Base-by-base conservation (phyloP, 2,113 vertebrate genomes). In the Xiphophorus maculatus region DNA sequence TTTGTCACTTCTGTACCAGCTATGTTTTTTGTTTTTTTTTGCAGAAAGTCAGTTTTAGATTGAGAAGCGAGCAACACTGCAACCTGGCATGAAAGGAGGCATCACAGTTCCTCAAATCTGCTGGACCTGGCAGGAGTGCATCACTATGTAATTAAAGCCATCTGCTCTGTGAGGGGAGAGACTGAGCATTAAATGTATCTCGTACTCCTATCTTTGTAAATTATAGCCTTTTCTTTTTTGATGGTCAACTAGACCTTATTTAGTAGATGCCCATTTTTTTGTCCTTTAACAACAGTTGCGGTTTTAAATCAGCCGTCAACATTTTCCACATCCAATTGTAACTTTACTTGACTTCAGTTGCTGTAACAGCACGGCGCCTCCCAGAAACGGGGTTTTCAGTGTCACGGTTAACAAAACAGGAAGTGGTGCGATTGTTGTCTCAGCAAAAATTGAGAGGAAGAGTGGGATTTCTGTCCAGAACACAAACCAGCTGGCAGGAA, bases 401-500 rank as follows among this genome's bases (percentile, higher is more conserved):
- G 88, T 91, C 87, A 89, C 63, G 66, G 87, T 88, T 84, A 88
- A 73, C 80, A 93, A 93, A 93, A 93, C 92, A 90, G 93, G 92
- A 94, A 94, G 88, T 82, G 77, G 73, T 73, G 66, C 40, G 70
- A 87, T 92, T 93, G 92, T 94, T 94, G 90, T 90, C 89, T 95
- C 93, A 95, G 93, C 93, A 94, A 87, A 92, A 91, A 88, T 66
- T 17, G 75, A 92, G 88, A 93, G 94, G 93, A 95, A 93, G 91
- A 94, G 77, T 87, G 88, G 89, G 91, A 95, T 94, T 94, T 91
- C 91, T 91, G 89, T 81, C 71, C 91, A 80, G 88, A 94, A 94
- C 91, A 91, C 91, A 87, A 91, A 93, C 70, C 94, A 95, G 94
- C 94, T 95, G 94, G 89, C 94, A 96, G 95, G 95, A 96, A 96